These are phyloP conservation scores for Drosophila merina DNA, from an alignment of 2,888 invertebrate species.

Conservation along the genomic window DNA sequence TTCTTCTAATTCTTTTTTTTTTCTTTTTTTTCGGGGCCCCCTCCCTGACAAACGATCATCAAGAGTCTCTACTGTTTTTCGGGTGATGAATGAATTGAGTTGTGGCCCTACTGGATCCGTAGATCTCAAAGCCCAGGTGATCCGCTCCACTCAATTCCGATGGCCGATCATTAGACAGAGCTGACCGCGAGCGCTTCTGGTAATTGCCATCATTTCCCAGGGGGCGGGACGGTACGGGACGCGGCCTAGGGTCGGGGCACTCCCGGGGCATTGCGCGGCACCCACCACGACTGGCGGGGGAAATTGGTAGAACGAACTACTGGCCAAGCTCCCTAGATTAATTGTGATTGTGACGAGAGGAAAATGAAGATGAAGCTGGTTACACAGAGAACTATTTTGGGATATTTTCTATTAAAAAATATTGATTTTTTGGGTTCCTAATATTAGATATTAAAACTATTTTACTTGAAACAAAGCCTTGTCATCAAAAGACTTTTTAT, in stretches of 20 bases:
- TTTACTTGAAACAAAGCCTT: background rate
- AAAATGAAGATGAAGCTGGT: conserved; percentile 35
- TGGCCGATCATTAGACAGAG: conserved; percentile 42
- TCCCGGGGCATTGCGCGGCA: background rate
- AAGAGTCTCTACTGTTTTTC: conserved; percentile 35
- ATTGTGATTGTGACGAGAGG: conserved; percentile 57
- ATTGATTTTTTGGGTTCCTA: too few species aligned
- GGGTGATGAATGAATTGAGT: conserved; percentile 76
- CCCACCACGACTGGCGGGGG: conserved; percentile 1
- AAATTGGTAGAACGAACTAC: conserved; percentile 11
- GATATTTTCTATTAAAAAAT: background rate
- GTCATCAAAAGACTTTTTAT: too few species aligned
- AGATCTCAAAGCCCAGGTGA: conserved; percentile 24
- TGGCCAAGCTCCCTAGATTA: conserved; percentile 63
- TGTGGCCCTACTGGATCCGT: conserved; percentile 21
- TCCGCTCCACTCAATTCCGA: conserved; percentile 27
- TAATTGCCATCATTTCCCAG: conserved; percentile 71
- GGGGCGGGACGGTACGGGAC: background rate
- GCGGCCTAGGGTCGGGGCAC: background rate
- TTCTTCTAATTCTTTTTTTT: conserved; percentile 8
- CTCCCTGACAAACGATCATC: conserved; percentile 50
- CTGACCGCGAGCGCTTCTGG: conserved; percentile 64
- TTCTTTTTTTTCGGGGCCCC: conserved; percentile 12
- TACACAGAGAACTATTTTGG: conserved; percentile 5
- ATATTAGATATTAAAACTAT: background rate